phyloP scores from a whole-genome alignment of 1,140 invertebrate genomes.

The Drosophila ambigua region DNA sequence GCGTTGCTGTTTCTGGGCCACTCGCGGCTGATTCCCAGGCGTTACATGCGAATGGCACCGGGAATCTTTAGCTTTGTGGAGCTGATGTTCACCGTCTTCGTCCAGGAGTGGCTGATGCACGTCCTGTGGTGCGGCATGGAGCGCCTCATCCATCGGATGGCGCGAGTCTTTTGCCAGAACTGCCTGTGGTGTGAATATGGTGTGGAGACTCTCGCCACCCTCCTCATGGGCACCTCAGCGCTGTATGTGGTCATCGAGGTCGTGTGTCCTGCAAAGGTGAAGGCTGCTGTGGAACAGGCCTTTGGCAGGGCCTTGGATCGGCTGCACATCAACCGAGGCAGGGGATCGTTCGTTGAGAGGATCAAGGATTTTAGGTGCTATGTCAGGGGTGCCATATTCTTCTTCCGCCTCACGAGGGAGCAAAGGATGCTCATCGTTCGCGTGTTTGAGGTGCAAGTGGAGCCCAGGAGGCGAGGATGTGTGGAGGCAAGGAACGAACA shows the following conservation, averaged over 20 bases:
- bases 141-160: constrained; percentile 10
- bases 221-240: constrained; percentile 12
- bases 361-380: constrained; percentile 32
- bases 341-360: constrained; percentile 18
- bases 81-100: constrained; percentile 37
- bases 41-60: constrained; percentile 9
- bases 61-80: constrained; percentile 20
- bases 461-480: neutral
- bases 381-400: constrained; percentile 19
- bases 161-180: constrained; percentile 16
- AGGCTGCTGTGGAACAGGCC: constrained; percentile 9
- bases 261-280: constrained; percentile 20
- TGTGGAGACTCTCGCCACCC: neutral
- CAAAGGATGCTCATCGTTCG: constrained; percentile 37
- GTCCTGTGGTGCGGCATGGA: constrained; percentile 40
- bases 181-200: constrained; percentile 38
- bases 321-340: constrained; percentile 27
- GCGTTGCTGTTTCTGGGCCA: constrained; percentile 36
- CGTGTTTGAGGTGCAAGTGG: constrained; percentile 36
- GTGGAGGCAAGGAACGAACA: too few relatives aligned
- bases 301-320: constrained; percentile 11
- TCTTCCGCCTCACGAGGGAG: constrained; percentile 34
- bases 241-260: constrained; percentile 18
- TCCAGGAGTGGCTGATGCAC: constrained; percentile 32
- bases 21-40: constrained; percentile 34